Percentiles rank a stretch among this genome's conserved stretches.
phyloP scores from a whole-genome alignment of 1,140 invertebrate species.

The Maniola jurtina region DNA sequence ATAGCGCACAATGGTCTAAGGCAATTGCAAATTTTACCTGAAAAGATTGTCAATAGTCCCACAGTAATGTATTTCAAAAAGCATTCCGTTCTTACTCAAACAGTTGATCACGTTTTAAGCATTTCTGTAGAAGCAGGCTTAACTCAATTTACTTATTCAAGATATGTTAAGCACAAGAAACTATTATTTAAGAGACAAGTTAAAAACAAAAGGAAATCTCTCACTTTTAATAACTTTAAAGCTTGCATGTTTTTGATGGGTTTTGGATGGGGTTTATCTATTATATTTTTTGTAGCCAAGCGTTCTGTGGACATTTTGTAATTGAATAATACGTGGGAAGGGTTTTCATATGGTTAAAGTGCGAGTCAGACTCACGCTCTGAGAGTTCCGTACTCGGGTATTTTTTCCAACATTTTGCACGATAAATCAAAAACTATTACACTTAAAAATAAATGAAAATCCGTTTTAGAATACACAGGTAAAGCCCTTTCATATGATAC shows the following conservation, averaged over 20 bases:
- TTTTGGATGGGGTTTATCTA: conserved; percentile 43
- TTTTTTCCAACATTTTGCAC: too few species aligned
- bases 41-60: conserved; percentile 56
- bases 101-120: conserved; percentile 40
- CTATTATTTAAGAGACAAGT: conserved; percentile 30
- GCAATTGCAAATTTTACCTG: conserved; percentile 48
- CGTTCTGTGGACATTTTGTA: conserved; percentile 36
- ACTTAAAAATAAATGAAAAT: too few species aligned
- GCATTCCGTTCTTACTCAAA: conserved; percentile 40
- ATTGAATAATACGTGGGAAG: neutral
- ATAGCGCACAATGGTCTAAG: conserved; percentile 36
- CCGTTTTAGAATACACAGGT: too few species aligned
- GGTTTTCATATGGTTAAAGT: too few species aligned
- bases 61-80: conserved; percentile 56
- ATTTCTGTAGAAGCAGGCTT: conserved; percentile 48
- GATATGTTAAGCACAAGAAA: conserved; percentile 32
- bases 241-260: conserved; percentile 43
- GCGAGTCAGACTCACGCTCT: too few species aligned
- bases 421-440: too few species aligned
- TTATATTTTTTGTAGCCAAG: conserved; percentile 51
- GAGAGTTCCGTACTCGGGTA: too few species aligned
- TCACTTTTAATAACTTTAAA: conserved; percentile 45
- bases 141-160: conserved; percentile 37
- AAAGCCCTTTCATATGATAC: too few species aligned
- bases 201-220: conserved; percentile 20